A percentile compares a stretch with the other conserved stretches of the same genome.
These are phyloP conservation scores for Protaetia brevitarsis DNA, from an alignment of 1,140 invertebrate species.

Conservation along the genomic window DNA sequence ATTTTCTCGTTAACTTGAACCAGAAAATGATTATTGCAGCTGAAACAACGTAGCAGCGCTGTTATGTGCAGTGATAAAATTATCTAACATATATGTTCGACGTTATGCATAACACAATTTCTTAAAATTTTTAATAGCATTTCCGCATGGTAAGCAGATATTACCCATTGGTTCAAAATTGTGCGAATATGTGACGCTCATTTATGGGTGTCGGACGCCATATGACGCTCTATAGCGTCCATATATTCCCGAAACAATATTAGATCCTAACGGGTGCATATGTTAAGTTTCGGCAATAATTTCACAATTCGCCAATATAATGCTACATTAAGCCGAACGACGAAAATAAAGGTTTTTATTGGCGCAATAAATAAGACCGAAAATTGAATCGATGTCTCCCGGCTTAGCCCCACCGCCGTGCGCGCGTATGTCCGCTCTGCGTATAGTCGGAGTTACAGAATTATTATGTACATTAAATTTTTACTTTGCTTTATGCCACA, in stretches of 20 bases:
- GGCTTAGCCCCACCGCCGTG: background rate
- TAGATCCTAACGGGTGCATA: conserved; percentile 5
- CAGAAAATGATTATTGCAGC: too few relatives aligned
- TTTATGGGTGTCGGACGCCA: background rate
- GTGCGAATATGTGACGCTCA: too few relatives aligned
- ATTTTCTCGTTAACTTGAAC: too few relatives aligned
- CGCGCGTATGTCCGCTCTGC: background rate
- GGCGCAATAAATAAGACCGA: conserved; percentile 11
- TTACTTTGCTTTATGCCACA: conserved; percentile 13
- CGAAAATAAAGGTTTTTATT: conserved; percentile 18
- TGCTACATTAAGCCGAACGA: conserved; percentile 15
- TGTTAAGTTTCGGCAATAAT: conserved; percentile 14
- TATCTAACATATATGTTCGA: too few relatives aligned
- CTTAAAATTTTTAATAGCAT: too few relatives aligned
- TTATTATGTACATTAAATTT: conserved; percentile 16
- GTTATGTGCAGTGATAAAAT: too few relatives aligned
- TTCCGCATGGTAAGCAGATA: too few relatives aligned
- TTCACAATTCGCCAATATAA: conserved; percentile 17
- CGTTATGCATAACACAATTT: too few relatives aligned
- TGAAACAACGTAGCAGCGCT: too few relatives aligned
- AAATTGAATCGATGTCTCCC: conserved; percentile 13
- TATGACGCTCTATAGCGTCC: background rate
- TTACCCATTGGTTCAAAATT: too few relatives aligned
- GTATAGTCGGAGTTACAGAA: background rate
- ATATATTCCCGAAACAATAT: background rate